Conservation (phyloP, 1,140 invertebrate species). For the Bombus picipes region DNA sequence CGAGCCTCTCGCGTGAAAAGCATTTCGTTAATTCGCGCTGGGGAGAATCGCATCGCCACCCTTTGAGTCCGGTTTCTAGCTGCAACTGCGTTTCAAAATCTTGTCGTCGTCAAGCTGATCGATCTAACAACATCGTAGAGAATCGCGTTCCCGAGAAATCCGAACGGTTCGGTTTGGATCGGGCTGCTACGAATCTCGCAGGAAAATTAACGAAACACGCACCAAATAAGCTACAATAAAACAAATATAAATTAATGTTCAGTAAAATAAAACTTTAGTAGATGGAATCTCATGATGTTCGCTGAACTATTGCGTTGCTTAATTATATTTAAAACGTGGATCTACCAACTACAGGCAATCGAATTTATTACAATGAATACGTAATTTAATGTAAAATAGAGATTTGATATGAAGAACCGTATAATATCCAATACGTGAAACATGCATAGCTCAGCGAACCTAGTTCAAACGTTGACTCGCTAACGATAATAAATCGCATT, state of each 20-base stretch:
- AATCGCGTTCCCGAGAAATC: not conserved
- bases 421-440: too few relatives aligned
- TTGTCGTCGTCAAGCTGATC: not conserved
- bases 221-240: not conserved
- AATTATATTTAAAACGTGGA: too few relatives aligned
- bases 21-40: not conserved
- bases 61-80: not conserved
- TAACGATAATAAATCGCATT: too few relatives aligned
- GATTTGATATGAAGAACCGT: too few relatives aligned
- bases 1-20: slow-evolving; percentile 21
- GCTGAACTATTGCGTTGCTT: too few relatives aligned
- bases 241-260: not conserved
- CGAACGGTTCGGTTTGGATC: not conserved
- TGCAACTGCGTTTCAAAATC: not conserved
- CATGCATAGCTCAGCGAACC: too few relatives aligned
- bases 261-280: not conserved
- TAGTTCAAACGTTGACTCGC: too few relatives aligned
- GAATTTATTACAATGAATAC: too few relatives aligned
- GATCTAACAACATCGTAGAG: not conserved
- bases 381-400: too few relatives aligned
- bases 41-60: not conserved
- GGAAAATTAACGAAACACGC: too few relatives aligned
- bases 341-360: too few relatives aligned
- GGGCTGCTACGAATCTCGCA: too few relatives aligned
- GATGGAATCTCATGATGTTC: not conserved